Conservation (phyloP, 2,113 vertebrate species). For the Edolisoma coerulescens region DNA sequence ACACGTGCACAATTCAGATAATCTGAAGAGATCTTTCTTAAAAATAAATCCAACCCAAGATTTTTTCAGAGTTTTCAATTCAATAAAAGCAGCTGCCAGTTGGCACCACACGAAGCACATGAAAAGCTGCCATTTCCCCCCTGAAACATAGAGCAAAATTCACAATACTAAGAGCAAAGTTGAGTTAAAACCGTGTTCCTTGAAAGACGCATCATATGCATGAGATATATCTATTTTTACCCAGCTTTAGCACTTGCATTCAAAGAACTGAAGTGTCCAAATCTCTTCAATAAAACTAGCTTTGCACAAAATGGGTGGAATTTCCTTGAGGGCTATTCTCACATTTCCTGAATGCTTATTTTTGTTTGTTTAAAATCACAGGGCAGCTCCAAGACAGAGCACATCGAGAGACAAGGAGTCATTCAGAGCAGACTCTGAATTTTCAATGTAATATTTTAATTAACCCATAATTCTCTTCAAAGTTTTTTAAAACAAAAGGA, state of each 20-base stretch:
- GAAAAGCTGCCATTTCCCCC: neutral
- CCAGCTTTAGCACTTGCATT: neutral
- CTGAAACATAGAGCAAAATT: neutral
- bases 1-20: too few species aligned
- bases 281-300: neutral
- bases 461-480: neutral
- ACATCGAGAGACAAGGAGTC: neutral
- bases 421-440: neutral
- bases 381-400: neutral
- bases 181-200: neutral
- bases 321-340: neutral
- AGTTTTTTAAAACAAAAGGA: neutral
- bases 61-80: neutral
- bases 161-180: neutral
- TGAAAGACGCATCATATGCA: neutral
- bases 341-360: neutral
- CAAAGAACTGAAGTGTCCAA: neutral
- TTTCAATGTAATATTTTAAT: neutral
- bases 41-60: neutral
- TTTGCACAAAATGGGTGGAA: neutral
- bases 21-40: neutral
- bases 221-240: neutral
- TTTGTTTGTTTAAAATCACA: neutral
- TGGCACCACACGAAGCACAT: rapidly evolving
- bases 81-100: neutral